Percentiles rank a stretch among this genome's conserved stretches.
phyloP scores from a whole-genome alignment of 2,888 invertebrate genomes.

The Orgyia antiqua region DNA sequence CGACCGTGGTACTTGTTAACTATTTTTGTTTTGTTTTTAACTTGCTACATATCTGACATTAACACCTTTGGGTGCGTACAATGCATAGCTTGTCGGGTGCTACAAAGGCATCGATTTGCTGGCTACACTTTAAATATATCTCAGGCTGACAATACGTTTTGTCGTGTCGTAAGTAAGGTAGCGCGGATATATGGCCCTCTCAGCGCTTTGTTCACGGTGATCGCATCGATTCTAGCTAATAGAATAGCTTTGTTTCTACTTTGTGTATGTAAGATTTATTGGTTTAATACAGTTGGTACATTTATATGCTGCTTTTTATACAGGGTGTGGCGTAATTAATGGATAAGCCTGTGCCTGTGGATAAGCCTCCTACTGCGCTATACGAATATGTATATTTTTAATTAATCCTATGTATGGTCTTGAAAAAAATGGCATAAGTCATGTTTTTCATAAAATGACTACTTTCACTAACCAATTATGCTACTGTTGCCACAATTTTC shows the following conservation, averaged over 20 bases:
- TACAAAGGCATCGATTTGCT: slow-evolving; percentile 59
- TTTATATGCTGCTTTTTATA: no score
- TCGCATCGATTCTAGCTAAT: slow-evolving; percentile 59
- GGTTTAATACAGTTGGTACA: no score
- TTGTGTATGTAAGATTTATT: slow-evolving; percentile 23
- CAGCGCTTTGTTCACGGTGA: slow-evolving; percentile 47
- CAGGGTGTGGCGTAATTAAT: no score
- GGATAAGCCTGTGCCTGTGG: no score
- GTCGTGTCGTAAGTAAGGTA: slow-evolving; percentile 43
- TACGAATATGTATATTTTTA: no score
- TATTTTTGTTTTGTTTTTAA: slow-evolving; percentile 42
- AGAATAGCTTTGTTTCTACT: slow-evolving; percentile 44
- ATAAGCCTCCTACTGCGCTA: no score
- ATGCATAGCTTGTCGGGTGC: slow-evolving; percentile 40
- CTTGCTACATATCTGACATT: slow-evolving; percentile 57
- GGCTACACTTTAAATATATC: slow-evolving; percentile 56
- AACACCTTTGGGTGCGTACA: slow-evolving; percentile 45
- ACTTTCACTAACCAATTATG: no score
- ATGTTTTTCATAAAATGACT: no score
- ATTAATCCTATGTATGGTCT: no score
- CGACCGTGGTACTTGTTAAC: slow-evolving; percentile 32
- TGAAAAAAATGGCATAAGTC: no score
- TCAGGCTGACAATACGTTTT: slow-evolving; percentile 37
- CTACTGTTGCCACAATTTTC: no score
- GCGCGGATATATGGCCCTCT: slow-evolving; percentile 46